Percentiles rank a stretch among this genome's conserved stretches.
phyloP scores from a whole-genome alignment of 2,797 vertebrate species.

The Bucorvus abyssinicus region DNA sequence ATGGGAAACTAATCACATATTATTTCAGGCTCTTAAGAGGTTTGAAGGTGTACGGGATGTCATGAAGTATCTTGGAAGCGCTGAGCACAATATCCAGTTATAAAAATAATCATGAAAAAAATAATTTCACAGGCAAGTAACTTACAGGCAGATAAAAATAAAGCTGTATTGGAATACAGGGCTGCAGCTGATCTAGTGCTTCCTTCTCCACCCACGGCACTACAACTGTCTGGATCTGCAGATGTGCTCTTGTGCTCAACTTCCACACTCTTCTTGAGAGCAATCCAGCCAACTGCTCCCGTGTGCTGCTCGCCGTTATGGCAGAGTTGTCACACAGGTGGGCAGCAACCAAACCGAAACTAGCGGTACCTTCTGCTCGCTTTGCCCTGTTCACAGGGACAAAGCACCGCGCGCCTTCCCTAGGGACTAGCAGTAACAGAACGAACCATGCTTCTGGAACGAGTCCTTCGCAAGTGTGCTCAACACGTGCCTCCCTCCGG shows the following conservation, averaged over 20 bases:
- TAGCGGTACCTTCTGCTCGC: background rate
- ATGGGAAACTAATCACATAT: background rate
- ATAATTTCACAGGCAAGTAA: background rate
- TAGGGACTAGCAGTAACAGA: background rate
- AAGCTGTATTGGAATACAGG: too few relatives aligned
- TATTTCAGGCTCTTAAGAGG: background rate
- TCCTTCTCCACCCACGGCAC: background rate
- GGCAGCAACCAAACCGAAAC: background rate
- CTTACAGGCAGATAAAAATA: background rate
- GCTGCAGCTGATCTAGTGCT: background rate
- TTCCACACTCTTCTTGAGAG: background rate
- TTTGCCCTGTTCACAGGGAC: background rate
- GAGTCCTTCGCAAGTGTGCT: rapidly evolving
- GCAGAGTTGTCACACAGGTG: background rate
- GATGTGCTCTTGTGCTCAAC: background rate
- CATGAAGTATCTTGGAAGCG: background rate
- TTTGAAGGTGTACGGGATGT: background rate
- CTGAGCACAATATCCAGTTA: background rate
- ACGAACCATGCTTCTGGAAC: background rate
- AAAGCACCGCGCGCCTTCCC: background rate
- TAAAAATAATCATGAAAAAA: background rate
- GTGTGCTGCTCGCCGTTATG: background rate
- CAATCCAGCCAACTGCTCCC: background rate
- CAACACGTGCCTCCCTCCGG: too few relatives aligned
- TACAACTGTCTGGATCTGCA: background rate